These are phyloP conservation scores for Micoletzkya japonica DNA, from an alignment of 2,888 invertebrate genomes.

Conservation along the genomic window DNA sequence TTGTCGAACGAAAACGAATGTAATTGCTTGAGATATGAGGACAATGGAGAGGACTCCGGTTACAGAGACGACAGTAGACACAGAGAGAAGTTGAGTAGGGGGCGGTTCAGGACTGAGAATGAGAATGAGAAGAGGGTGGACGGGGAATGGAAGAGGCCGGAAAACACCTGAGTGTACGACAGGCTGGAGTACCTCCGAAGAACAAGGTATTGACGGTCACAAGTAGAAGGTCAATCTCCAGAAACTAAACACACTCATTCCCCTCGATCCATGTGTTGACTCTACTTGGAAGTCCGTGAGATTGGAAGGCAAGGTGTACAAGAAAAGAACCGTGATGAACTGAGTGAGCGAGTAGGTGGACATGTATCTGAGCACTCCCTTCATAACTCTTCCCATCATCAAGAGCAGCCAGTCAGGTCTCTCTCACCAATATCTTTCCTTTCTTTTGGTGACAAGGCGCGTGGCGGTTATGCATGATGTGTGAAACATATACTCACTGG, in stretches of 20 bases:
- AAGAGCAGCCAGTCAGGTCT: neutral
- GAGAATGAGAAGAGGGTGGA: neutral
- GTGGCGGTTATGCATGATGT: neutral
- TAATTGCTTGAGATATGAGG: conserved; percentile 71
- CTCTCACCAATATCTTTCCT: neutral
- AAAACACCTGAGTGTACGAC: conserved; percentile 39
- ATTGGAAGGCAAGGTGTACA: conserved; percentile 66
- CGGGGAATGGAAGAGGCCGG: neutral
- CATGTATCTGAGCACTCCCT: conserved; percentile 80
- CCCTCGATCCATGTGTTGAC: too few relatives aligned
- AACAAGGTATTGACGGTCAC: conserved; percentile 67
- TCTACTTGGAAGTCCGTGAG: conserved; percentile 61
- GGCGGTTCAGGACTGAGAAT: conserved; percentile 35
- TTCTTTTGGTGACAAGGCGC: neutral
- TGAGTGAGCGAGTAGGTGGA: conserved; percentile 85
- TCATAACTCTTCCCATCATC: neutral
- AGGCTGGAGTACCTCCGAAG: conserved; percentile 61
- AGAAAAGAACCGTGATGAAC: conserved; percentile 71
- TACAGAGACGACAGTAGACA: conserved; percentile 75
- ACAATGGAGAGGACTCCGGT: conserved; percentile 74
- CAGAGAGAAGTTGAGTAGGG: conserved; percentile 70
- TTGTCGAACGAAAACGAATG: conserved; percentile 49
- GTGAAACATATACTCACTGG: conserved; percentile 16
- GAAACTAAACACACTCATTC: conserved; percentile 64
- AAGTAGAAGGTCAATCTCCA: conserved; percentile 69